These are phyloP conservation scores for Pyrrhosoma nymphula DNA, from an alignment of 2,888 invertebrate species.

Conservation along the genomic window DNA sequence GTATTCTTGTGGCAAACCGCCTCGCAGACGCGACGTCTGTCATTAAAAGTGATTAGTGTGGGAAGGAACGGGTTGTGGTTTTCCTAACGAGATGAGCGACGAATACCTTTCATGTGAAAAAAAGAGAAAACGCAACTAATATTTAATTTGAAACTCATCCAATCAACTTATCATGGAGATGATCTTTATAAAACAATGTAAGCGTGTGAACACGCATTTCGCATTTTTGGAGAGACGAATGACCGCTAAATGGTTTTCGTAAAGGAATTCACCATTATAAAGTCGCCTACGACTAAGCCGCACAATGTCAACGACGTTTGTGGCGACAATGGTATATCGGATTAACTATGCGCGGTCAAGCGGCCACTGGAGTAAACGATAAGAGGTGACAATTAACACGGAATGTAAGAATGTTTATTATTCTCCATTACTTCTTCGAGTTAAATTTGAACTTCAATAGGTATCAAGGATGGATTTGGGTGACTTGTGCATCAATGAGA, in stretches of 20 bases:
- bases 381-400: no score
- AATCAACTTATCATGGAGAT: not conserved
- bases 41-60: not conserved
- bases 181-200: not conserved
- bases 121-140: not conserved
- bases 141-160: not conserved
- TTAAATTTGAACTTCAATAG: no score
- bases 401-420: no score
- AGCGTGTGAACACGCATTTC: not conserved
- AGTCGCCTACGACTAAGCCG: no score
- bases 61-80: not conserved
- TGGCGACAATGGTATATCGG: no score
- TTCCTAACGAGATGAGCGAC: not conserved
- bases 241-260: not conserved
- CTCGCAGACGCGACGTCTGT: not conserved
- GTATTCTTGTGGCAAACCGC: not conserved
- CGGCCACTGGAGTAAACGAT: no score
- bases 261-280: not conserved
- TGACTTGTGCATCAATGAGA: no score
- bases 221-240: not conserved
- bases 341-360: no score
- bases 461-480: no score
- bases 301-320: no score
- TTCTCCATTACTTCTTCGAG: no score
- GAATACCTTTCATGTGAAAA: not conserved